Evolutionary conservation across 2,888 invertebrate species (phyloP).

Genomic region (Physocephala rufipes): DNA sequence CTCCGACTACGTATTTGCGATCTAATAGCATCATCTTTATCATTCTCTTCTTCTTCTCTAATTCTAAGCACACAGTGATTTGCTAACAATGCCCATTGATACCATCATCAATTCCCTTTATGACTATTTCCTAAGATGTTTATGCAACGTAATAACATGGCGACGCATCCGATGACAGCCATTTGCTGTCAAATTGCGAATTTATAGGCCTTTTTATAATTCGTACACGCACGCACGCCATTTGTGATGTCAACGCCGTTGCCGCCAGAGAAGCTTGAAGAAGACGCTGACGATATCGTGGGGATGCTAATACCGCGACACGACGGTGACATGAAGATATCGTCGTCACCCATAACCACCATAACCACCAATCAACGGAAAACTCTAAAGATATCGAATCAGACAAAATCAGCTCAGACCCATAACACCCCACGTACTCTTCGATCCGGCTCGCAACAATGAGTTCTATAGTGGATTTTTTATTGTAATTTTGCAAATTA

Average conservation of each 20-base stretch:
- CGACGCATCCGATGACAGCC: conserved; percentile 50
- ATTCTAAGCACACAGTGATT: conserved; percentile 15
- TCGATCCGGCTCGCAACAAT: too few species aligned
- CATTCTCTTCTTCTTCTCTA: neutral
- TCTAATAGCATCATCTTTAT: conserved; percentile 18
- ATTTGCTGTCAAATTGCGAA: conserved; percentile 54
- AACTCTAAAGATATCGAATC: conserved; percentile 50
- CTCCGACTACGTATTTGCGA: too few species aligned
- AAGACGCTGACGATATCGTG: too few species aligned
- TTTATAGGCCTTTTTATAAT: conserved; percentile 60
- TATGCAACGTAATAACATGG: conserved; percentile 40
- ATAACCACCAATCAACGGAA: conserved; percentile 59
- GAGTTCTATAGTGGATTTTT: too few species aligned
- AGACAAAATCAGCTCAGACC: conserved; percentile 34
- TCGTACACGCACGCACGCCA: conserved; percentile 47
- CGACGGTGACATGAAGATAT: too few species aligned
- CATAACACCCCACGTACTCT: neutral
- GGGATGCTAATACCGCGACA: too few species aligned
- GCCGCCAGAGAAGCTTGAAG: neutral
- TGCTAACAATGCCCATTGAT: conserved; percentile 58
- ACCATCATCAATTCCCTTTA: conserved; percentile 60
- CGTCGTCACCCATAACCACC: conserved; percentile 31
- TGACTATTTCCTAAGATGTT: conserved; percentile 37
- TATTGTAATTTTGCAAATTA: neutral
- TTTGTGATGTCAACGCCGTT: neutral